Conservation (phyloP, 2,113 vertebrate genomes). For the Galeopterus variegatus region DNA sequence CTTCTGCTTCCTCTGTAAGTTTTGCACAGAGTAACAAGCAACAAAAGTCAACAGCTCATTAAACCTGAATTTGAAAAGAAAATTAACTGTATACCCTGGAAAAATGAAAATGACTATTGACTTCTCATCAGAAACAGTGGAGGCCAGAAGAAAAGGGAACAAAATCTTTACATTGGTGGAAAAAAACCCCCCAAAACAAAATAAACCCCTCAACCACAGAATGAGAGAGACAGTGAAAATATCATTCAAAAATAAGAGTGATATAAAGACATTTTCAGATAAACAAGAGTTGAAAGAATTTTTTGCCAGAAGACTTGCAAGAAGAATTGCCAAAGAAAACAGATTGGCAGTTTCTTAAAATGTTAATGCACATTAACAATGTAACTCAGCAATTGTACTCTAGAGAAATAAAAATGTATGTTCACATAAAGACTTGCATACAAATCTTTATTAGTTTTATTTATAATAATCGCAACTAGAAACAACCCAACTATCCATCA, state of each 20-base stretch:
- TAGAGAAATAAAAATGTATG: conserved; percentile 42
- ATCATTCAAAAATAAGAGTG: conserved; percentile 42
- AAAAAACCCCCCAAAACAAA: neutral
- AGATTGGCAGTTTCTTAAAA: conserved; percentile 41
- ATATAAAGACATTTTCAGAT: conserved; percentile 25
- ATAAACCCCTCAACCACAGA: neutral
- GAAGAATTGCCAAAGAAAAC: conserved; percentile 44
- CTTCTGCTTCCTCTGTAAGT: neutral
- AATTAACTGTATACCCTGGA: neutral
- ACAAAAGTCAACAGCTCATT: neutral
- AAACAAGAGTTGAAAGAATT: conserved; percentile 32
- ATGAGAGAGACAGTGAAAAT: conserved; percentile 63
- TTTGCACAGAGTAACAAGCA: neutral
- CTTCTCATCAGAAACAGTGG: conserved; percentile 54
- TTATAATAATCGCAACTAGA: neutral
- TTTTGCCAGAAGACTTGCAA: neutral
- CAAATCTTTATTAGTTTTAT: conserved; percentile 34
- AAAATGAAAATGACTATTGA: conserved; percentile 49
- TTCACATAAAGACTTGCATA: neutral
- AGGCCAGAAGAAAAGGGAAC: conserved; percentile 23
- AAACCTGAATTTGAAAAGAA: conserved; percentile 21
- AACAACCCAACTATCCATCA: neutral
- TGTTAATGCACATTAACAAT: neutral
- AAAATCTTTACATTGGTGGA: neutral
- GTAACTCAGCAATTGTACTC: neutral